These are phyloP conservation scores for Habrosyne pyritoides DNA, from an alignment of 2,888 invertebrate genomes.

Conservation along the genomic window DNA sequence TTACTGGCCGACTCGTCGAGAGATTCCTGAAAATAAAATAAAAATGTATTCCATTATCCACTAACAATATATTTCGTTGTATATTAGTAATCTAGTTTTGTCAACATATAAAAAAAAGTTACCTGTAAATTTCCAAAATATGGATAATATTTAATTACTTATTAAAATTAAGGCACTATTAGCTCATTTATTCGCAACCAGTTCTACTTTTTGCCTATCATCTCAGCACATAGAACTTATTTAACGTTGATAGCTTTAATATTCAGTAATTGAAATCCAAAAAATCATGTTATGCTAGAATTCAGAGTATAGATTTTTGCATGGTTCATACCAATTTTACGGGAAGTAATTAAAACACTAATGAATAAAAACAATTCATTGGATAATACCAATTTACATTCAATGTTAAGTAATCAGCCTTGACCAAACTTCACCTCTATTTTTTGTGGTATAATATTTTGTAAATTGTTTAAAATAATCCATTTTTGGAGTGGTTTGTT, in stretches of 20 bases:
- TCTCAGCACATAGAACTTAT: no score
- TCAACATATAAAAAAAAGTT: no score
- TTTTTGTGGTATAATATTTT: not conserved
- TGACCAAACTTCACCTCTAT: not conserved
- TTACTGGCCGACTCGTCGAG: conserved; percentile 59
- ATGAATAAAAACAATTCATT: not conserved
- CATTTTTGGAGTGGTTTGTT: no score
- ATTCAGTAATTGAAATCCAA: conserved; percentile 6
- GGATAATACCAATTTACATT: not conserved
- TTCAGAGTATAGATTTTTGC: not conserved
- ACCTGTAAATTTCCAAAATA: no score
- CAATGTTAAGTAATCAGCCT: not conserved
- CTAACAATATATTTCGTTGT: no score
- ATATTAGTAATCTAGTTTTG: no score
- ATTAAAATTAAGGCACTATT: no score
- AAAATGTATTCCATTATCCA: not conserved
- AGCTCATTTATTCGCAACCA: no score
- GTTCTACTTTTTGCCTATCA: no score
- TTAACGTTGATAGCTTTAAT: no score
- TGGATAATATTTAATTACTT: no score
- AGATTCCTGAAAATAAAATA: conserved; percentile 59
- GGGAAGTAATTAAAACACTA: not conserved
- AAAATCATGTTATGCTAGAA: not conserved
- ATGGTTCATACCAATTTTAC: no score
- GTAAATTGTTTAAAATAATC: not conserved